A percentile compares a stretch with the other conserved stretches of the same genome.
Evolutionary conservation across 2,888 invertebrate genomes (phyloP).

Genomic region (Cryptocheilus praepositus): DNA sequence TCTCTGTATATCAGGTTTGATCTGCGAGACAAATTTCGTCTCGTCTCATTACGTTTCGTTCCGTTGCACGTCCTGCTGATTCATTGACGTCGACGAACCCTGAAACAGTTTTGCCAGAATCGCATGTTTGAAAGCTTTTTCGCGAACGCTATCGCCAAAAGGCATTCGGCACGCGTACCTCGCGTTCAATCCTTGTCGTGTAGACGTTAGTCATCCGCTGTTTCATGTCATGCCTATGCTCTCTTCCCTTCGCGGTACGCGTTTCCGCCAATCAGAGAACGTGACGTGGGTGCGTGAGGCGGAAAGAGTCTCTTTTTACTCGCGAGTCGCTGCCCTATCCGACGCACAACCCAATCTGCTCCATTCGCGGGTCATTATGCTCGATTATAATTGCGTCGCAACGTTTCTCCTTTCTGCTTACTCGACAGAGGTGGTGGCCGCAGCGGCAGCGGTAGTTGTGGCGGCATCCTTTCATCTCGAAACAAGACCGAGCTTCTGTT

Average conservation of each 20-base stretch:
- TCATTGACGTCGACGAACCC: too few species aligned
- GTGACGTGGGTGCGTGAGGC: neutral
- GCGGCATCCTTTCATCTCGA: constrained; percentile 67
- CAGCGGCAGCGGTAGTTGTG: constrained; percentile 21
- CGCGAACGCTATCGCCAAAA: too few species aligned
- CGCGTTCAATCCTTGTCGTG: too few species aligned
- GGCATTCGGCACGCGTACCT: too few species aligned
- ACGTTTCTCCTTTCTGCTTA: constrained; percentile 57
- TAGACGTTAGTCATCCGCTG: too few species aligned
- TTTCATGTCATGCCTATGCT: too few species aligned
- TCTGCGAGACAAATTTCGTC: constrained; percentile 15
- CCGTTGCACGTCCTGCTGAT: neutral
- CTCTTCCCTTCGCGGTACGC: too few species aligned
- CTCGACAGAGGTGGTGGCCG: too few species aligned
- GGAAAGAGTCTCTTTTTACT: constrained; percentile 19
- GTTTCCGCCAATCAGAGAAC: too few species aligned
- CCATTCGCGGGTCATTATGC: constrained; percentile 65
- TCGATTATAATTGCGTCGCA: constrained; percentile 66
- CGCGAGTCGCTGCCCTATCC: constrained; percentile 44
- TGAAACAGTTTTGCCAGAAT: too few species aligned
- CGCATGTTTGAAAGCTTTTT: too few species aligned
- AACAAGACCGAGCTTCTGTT: constrained; percentile 68
- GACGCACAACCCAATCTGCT: constrained; percentile 54
- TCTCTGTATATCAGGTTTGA: too few species aligned
- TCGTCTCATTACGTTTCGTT: constrained; percentile 18